Evolutionary conservation across 2,888 invertebrate species (phyloP).

Genomic region (Cephus runcator): DNA sequence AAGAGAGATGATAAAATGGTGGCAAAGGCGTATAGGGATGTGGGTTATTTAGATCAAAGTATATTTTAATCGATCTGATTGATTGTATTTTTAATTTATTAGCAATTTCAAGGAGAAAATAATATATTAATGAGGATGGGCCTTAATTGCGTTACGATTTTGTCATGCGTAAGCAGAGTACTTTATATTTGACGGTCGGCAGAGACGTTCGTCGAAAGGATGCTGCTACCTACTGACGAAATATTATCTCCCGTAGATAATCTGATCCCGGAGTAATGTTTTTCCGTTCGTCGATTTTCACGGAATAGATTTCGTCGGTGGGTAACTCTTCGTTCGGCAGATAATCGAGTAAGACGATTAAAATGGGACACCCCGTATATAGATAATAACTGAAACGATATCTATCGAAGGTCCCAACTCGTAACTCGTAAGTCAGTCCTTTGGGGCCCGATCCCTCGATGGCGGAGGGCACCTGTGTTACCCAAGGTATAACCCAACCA

Average conservation of each 20-base stretch:
- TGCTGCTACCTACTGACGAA: not conserved
- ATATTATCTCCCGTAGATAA: not conserved
- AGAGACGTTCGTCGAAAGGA: not conserved
- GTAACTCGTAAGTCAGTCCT: conserved; percentile 6
- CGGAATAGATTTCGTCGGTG: not conserved
- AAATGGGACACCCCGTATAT: not conserved
- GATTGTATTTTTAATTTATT: not conserved
- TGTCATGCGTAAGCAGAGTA: not conserved
- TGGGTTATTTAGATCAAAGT: not conserved
- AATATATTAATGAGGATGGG: not conserved
- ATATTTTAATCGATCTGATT: not conserved
- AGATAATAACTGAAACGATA: not conserved
- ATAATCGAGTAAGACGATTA: not conserved
- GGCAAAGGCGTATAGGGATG: not conserved
- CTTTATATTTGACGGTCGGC: not conserved
- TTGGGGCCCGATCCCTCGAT: conserved; percentile 19
- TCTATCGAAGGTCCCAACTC: conserved; percentile 1
- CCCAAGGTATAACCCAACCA: conserved; percentile 61
- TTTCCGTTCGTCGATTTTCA: not conserved
- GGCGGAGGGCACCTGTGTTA: conserved; percentile 61
- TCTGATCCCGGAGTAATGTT: not conserved
- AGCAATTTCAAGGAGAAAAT: not conserved
- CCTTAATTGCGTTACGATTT: not conserved
- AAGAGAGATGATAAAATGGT: not conserved
- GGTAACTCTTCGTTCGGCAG: not conserved